Percentiles rank a stretch among this genome's conserved stretches.
Evolutionary conservation across 2,113 vertebrate genomes (phyloP).

Genomic region (Centrocercus urophasianus): DNA sequence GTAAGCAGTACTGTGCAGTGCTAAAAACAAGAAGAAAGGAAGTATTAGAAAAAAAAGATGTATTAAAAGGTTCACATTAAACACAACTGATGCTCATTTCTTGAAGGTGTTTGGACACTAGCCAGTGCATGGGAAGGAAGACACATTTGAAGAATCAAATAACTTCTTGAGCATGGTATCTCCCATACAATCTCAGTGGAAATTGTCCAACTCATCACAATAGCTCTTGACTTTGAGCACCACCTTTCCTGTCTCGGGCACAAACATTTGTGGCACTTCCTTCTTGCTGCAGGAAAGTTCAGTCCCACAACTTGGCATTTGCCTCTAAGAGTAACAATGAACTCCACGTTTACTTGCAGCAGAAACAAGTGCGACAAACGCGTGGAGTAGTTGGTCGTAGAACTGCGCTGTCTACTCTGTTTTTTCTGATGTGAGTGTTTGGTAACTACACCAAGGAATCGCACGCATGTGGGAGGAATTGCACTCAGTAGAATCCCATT

Average conservation of each 20-base stretch:
- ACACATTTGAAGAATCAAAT: slow-evolving; percentile 17
- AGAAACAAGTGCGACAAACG: neutral
- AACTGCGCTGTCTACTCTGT: neutral
- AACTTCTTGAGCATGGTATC: slow-evolving; percentile 57
- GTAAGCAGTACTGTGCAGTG: neutral
- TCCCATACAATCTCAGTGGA: slow-evolving; percentile 65
- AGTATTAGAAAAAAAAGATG: neutral
- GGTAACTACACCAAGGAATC: neutral
- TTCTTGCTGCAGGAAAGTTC: slow-evolving; percentile 43
- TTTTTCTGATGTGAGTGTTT: neutral
- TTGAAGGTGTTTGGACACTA: neutral
- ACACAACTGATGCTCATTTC: neutral
- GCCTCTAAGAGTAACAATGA: slow-evolving; percentile 60
- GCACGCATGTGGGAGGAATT: neutral
- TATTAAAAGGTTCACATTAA: neutral
- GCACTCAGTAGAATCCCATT: neutral
- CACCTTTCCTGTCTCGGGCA: slow-evolving; percentile 78
- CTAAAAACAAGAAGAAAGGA: neutral
- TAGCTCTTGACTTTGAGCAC: slow-evolving; percentile 72
- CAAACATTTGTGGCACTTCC: slow-evolving; percentile 64
- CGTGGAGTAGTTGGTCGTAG: neutral
- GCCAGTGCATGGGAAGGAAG: neutral
- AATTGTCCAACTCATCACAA: slow-evolving; percentile 70
- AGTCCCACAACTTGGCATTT: neutral
- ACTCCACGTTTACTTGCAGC: neutral